phyloP scores from a whole-genome alignment of 1,140 invertebrate genomes.

The Trypoxylus dichotomus region DNA sequence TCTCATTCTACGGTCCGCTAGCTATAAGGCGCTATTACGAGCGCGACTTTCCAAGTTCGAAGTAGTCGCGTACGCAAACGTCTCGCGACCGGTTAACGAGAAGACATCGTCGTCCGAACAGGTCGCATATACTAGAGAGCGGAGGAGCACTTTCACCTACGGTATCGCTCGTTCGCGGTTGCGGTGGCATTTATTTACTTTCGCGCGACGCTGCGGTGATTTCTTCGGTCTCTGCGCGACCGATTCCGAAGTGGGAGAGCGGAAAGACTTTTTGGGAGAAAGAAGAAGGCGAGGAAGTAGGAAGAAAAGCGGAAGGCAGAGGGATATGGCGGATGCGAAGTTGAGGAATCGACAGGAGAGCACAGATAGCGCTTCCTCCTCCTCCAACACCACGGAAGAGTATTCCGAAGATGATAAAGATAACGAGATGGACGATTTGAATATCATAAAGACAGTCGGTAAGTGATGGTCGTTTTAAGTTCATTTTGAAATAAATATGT shows the following conservation, averaged over 20 bases:
- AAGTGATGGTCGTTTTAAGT: no score
- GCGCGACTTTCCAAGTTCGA: background rate
- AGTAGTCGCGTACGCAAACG: background rate
- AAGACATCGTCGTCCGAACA: background rate
- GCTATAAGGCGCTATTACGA: background rate
- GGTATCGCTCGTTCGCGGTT: background rate
- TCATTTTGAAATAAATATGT: no score
- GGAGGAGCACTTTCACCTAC: background rate
- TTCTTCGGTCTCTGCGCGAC: background rate
- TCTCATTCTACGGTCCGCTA: background rate
- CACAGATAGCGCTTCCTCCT: conserved; percentile 38
- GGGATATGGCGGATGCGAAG: conserved; percentile 47
- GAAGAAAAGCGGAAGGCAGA: background rate
- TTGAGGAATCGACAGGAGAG: conserved; percentile 47
- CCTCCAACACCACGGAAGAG: conserved; percentile 51
- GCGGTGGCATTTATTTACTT: background rate
- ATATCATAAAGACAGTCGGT: conserved; percentile 79
- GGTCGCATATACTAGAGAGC: background rate
- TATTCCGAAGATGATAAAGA: conserved; percentile 64
- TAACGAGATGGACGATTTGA: conserved; percentile 71
- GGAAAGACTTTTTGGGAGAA: no score
- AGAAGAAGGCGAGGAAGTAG: no score
- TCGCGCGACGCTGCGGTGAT: background rate
- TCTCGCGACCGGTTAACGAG: background rate
- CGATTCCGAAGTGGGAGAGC: background rate